Evolutionary conservation across 2,888 invertebrate species (phyloP).

Genomic region (Tridacna gigas): DNA sequence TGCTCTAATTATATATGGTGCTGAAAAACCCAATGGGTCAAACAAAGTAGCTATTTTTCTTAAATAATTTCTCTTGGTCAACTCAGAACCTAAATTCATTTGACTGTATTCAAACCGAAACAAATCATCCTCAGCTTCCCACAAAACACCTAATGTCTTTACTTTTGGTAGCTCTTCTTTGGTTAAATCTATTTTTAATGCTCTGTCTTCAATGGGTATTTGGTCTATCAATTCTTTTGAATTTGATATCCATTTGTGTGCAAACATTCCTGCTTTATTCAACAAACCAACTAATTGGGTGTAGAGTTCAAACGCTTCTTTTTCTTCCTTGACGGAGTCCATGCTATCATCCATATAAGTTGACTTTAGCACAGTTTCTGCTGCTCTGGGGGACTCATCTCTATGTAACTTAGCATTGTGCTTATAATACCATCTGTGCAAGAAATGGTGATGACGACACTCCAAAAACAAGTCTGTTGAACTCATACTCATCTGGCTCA

Average conservation of each 20-base stretch:
- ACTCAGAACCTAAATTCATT: not conserved
- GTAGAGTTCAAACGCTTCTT: too few species aligned
- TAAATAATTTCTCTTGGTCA: constrained; percentile 40
- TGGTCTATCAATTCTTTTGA: constrained; percentile 39
- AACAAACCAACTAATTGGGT: too few species aligned
- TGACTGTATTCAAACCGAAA: too few species aligned
- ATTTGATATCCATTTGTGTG: too few species aligned
- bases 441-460: constrained; percentile 36
- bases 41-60: constrained; percentile 36
- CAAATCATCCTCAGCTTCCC: constrained; percentile 49
- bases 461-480: constrained; percentile 36
- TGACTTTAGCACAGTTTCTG: constrained; percentile 54
- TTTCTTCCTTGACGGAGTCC: not conserved
- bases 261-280: too few species aligned
- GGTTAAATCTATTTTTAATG: constrained; percentile 2
- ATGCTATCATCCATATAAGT: constrained; percentile 66
- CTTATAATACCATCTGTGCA: constrained; percentile 26
- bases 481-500: constrained; percentile 14
- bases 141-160: constrained; percentile 59
- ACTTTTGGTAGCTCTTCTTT: constrained; percentile 34
- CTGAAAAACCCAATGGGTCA: too few species aligned
- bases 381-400: constrained; percentile 38
- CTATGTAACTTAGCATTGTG: constrained; percentile 22
- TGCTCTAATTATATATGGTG: constrained; percentile 35
- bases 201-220: constrained; percentile 47